Conservation (phyloP, 1,140 invertebrate genomes). For the Cydia strobilella region DNA sequence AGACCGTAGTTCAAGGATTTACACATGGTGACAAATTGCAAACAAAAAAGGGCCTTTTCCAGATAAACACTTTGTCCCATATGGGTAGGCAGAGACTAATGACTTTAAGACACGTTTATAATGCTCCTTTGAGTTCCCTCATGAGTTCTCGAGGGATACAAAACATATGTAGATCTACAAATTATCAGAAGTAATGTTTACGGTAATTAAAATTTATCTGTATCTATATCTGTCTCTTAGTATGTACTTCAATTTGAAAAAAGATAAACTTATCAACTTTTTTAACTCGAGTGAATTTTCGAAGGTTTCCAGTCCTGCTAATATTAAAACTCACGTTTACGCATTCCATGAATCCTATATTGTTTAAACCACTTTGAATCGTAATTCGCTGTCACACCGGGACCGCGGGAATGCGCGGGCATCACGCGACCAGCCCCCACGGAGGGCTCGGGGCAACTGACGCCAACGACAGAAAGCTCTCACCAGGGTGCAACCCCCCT, state of each 20-base stretch:
- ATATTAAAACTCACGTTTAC: constrained; percentile 43
- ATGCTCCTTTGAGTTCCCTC: neutral
- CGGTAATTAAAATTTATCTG: neutral
- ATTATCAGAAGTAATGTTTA: neutral
- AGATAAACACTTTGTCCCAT: constrained; percentile 29
- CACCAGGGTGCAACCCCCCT: constrained; percentile 47
- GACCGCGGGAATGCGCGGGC: constrained; percentile 42
- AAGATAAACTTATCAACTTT: neutral
- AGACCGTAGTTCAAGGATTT: constrained; percentile 15
- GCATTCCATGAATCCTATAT: constrained; percentile 33
- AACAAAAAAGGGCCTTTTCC: neutral
- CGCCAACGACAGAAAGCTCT: constrained; percentile 58
- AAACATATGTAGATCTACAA: neutral
- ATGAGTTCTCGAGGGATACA: neutral
- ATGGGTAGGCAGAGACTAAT: constrained; percentile 17
- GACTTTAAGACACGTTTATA: neutral
- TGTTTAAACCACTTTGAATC: constrained; percentile 27
- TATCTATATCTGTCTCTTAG: too few relatives aligned
- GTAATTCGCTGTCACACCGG: constrained; percentile 36
- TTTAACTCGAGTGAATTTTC: neutral
- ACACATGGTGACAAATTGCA: constrained; percentile 31
- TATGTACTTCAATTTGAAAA: constrained; percentile 5
- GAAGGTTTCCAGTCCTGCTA: constrained; percentile 51
- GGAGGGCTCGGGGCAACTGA: constrained; percentile 65
- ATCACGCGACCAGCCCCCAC: constrained; percentile 53